These are phyloP conservation scores for Callithrix jacchus DNA, from an alignment of 2,113 vertebrate genomes.

Conservation along the genomic window DNA sequence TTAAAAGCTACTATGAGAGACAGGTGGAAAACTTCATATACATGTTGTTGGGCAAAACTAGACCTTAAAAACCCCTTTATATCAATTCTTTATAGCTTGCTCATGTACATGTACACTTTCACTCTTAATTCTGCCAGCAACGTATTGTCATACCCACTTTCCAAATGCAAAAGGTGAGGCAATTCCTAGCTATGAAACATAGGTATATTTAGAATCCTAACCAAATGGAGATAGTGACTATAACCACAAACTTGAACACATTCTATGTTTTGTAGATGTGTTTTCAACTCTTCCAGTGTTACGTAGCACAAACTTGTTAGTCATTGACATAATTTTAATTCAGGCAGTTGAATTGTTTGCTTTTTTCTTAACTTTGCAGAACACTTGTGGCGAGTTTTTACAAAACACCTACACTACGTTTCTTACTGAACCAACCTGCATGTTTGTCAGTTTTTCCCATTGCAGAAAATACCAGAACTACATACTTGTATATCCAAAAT, in stretches of 20 bases:
- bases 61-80: neutral
- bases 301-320: slow-evolving; percentile 17
- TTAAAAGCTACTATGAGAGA: neutral
- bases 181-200: neutral
- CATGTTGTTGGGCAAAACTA: neutral
- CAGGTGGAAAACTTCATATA: neutral
- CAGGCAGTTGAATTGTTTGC: slow-evolving; percentile 18
- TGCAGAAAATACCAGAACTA: slow-evolving; percentile 16
- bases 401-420: slow-evolving; percentile 25
- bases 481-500: neutral
- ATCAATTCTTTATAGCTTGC: neutral
- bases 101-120: neutral
- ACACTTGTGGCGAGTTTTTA: slow-evolving; percentile 27
- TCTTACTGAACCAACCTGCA: neutral
- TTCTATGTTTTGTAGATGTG: neutral
- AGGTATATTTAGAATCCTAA: slow-evolving; percentile 7
- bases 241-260: neutral
- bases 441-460: slow-evolving; percentile 14
- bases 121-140: neutral
- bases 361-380: slow-evolving; percentile 3
- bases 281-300: slow-evolving; percentile 42
- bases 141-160: neutral
- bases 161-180: neutral
- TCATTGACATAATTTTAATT: slow-evolving; percentile 63
- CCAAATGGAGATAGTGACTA: neutral